Evolutionary conservation across 2,113 vertebrate genomes (phyloP), one percentile per base, ranked within the genome.

Genomic region (Onychostruthus taczanowskii): DNA sequence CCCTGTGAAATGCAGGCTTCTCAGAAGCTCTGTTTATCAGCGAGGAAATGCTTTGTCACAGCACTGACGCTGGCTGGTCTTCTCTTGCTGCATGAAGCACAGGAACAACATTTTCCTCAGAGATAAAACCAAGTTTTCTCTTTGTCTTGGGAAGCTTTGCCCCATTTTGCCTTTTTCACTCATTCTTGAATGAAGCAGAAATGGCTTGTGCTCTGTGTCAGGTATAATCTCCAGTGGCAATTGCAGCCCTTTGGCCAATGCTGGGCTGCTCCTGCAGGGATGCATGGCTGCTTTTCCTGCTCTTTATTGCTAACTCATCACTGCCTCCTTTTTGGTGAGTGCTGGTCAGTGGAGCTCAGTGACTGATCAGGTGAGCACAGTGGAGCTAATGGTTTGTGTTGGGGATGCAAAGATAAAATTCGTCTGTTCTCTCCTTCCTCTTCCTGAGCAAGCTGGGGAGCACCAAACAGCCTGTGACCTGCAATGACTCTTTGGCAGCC

Each of bases 201-300:
- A 8, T 18, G 41, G 13, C 9, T 26, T 87, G 66, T 82, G 70
- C n/a, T n/a, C 35, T 16, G n/a, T 16, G 31, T 37, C 58, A 41
- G 28, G 18, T 61, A n/a, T 55, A 28, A 15, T 44, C 11, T 35
- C n/a, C n/a, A n/a, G 0, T 8, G 37, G 46, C 17, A 56, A 2
- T 10, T 81, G 73, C 44, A 63, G 37, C 20, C 6, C 28, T 79
- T n/a, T 49, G 35, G 35, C 41, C n/a, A 70, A 1, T 7, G 2
- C 23, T 41, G 41, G n/a, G 78, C 26, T 70, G 59, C 7, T 70
- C 37, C 46, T 17, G 9, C 16, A 16, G 33, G 33, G 14, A 41
- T 44, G 7, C 41, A 6, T 2, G 1, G 12, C 20, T 27, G 19
- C 52, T 84, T 49, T 33, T 59, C 27, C 28, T 10, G 12, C 16